Base-by-base conservation (phyloP, 2,888 invertebrate species). In the Cerastis leucographa region DNA sequence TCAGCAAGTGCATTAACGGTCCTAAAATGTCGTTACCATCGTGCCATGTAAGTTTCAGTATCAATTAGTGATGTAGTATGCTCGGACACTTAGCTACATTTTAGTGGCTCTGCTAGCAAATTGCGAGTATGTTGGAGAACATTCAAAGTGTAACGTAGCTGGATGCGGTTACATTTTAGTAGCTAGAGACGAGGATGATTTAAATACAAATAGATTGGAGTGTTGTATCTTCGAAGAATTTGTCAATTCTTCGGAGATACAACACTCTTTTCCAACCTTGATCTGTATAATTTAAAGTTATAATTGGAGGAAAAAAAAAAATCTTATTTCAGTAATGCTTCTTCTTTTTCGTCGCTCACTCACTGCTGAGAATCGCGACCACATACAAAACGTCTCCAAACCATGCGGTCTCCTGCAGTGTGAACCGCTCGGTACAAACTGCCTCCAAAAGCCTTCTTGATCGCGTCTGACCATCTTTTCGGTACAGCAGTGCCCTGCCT, bases 1-100 rank as follows among this genome's bases (percentile, higher is more conserved):
- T 72, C 73, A 74, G 76, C 59, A 67, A 85, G 85, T 85, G 79
- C 87, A 85, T 87, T 87, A 85, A 72, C 59, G 75, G 61, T 68
- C 51, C 79, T 78, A 83, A 82, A 83, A 78, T 80, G 81, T 78
- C 83, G 71, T 85, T 78, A 73, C 74, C 56, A 73, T 49, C 67
- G 77, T 66, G 65, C 69, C 78, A 72, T 78, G 78, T 84, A 83
- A 78, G 76, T 85, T 87, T 87, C 76, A 79, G 79, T 78, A 81
- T 78, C 86, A 84, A 82, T 88, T 88, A 81, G 84, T 78, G 76
- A 76, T 65, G 64, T 82, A 85, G 72, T 68, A 59, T 65, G 66
- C 74, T 74, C 49, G 72, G 72, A 78, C 74, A 83, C 83, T 78
- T 72, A 40, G 83, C 62, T 69, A 78, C 78, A 85, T 85, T 83